Base-by-base conservation (phyloP, 2,797 vertebrate genomes). In the Alauda arvensis region DNA sequence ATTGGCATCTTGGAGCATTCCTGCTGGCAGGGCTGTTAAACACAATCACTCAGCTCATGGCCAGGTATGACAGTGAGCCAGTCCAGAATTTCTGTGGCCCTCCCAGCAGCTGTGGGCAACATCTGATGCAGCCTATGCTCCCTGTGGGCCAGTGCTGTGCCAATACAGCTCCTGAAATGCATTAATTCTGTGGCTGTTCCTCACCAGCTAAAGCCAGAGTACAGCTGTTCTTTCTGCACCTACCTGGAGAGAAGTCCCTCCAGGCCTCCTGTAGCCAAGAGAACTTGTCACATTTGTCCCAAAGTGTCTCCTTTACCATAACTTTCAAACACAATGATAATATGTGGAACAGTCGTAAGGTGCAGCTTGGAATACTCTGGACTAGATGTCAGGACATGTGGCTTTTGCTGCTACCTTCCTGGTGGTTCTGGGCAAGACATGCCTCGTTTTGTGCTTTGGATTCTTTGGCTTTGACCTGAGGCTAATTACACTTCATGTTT, bases 281-380 rank as follows among this genome's bases (percentile, higher is more conserved):
- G 14, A 68, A 6, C 12, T 33, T 49, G 8, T 59, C 16, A 62
- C 0, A 1, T n/a, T 72, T 75, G 20, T 76, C 34, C 39, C 12
- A 26, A 74, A 60, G 46, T 12, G 12, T 18, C 12, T 69, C 25
- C 23, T 49, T 72, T 63, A 31, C 20, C n/a, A 2, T 34, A 53
- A 40, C 23, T 81, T 87, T 69, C 42, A 46, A 62, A 80, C 25
- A 6, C 8, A 53, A 28, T 10, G 11, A 23, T 5, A 53, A 6
- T 24, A 33, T 4, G 4, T 1, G 24, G 1, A 49, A 74, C 5
- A 26, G 18, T 53, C 1, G 0, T 60, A 69, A 77, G 2, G 9
- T 26, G 16, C 3, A 59, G 10, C 37, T 59, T 63, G 39, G 23
- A 34, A 40, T 9, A 4, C 16, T 75, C 25, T 0, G 2, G 24